Conservation (phyloP, 2,888 invertebrate species). For the Rhabditoides inermis region DNA sequence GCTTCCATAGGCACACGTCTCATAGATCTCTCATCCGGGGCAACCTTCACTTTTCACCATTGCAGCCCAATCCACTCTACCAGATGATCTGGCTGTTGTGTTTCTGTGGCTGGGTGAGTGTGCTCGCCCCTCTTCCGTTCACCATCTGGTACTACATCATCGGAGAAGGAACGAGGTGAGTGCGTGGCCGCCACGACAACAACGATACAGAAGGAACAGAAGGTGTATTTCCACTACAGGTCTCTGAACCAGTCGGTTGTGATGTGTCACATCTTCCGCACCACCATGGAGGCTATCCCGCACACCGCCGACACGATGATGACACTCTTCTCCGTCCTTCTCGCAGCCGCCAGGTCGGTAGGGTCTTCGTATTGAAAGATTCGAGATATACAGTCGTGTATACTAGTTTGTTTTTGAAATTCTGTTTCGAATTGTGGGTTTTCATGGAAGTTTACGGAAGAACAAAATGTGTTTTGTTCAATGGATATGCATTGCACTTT, state of each 20-base stretch:
- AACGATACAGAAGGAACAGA: not conserved
- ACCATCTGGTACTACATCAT: slow-evolving; percentile 50
- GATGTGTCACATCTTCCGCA: slow-evolving; percentile 50
- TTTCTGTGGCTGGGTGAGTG: slow-evolving; percentile 47
- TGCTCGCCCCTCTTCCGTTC: slow-evolving; percentile 47
- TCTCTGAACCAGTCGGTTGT: slow-evolving; percentile 45
- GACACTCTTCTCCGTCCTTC: slow-evolving; percentile 45
- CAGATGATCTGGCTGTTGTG: slow-evolving; percentile 51
- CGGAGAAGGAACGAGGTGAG: slow-evolving; percentile 40
- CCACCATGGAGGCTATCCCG: slow-evolving; percentile 47
- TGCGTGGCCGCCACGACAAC: not conserved
- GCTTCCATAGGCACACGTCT: too few relatives aligned
- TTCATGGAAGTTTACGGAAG: too few relatives aligned
- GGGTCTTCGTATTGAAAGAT: too few relatives aligned
- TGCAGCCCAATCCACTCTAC: slow-evolving; percentile 48
- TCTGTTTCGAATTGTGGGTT: too few relatives aligned
- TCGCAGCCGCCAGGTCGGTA: slow-evolving; percentile 42
- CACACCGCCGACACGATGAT: slow-evolving; percentile 50
- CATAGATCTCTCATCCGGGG: too few relatives aligned
- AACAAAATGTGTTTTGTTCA: too few relatives aligned
- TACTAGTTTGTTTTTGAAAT: too few relatives aligned
- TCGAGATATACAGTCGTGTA: too few relatives aligned
- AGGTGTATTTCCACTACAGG: too few relatives aligned
- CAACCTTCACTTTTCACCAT: not conserved
- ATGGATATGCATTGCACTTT: too few relatives aligned